phyloP scores from a whole-genome alignment of 2,797 vertebrate species.

The Australoheros facetus region DNA sequence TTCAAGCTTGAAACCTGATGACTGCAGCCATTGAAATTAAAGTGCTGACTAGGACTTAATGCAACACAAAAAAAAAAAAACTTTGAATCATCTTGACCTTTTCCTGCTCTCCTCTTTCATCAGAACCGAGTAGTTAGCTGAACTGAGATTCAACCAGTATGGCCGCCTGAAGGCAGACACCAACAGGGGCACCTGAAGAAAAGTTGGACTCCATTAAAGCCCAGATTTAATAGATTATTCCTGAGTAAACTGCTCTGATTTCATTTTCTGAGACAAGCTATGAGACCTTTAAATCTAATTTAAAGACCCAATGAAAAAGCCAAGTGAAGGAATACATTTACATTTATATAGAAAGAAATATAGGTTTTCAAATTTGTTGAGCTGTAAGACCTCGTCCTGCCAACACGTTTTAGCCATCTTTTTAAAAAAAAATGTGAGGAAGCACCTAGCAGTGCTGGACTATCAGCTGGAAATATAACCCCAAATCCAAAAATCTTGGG shows the following conservation, averaged over 20 bases:
- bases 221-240: background rate
- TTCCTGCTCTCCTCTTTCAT: slow-evolving; percentile 12
- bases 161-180: background rate
- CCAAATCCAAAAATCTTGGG: background rate
- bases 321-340: background rate
- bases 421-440: background rate
- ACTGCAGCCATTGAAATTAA: slow-evolving; percentile 19
- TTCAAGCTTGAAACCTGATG: background rate
- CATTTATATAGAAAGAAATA: background rate
- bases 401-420: background rate
- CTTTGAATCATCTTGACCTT: slow-evolving; percentile 31
- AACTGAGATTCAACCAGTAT: background rate
- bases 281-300: background rate
- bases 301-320: background rate
- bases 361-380: background rate
- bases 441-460: background rate
- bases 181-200: background rate
- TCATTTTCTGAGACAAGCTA: background rate
- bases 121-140: background rate
- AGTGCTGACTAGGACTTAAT: slow-evolving; percentile 23
- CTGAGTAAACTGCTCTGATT: background rate
- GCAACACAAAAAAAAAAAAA: background rate
- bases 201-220: background rate
- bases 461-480: background rate
- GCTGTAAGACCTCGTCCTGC: background rate